Conservation (phyloP, 1,140 invertebrate genomes). For the Saxidomus purpurata region DNA sequence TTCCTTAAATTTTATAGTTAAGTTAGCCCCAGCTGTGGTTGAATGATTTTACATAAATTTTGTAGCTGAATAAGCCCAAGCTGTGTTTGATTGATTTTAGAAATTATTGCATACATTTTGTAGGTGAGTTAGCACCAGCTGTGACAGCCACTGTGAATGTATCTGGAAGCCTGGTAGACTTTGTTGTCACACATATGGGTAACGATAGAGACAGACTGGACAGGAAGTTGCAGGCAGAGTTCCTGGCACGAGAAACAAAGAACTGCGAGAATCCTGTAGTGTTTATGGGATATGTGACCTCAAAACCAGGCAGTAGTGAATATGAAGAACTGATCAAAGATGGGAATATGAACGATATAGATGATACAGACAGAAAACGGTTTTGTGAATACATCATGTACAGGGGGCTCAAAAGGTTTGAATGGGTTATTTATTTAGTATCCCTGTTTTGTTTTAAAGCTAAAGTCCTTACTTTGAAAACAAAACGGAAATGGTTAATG, state of each 20-base stretch:
- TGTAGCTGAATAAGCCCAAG: no score
- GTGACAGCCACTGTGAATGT: conserved; percentile 86
- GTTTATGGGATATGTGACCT: conserved; percentile 86
- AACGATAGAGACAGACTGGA: conserved; percentile 86
- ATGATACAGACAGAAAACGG: conserved; percentile 82
- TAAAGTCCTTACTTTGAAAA: no score
- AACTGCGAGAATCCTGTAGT: conserved; percentile 83
- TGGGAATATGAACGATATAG: conserved; percentile 84
- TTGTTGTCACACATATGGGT: conserved; percentile 86
- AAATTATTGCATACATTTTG: no score
- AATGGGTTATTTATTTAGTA: not conserved
- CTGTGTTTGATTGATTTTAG: no score
- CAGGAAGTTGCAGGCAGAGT: conserved; percentile 83
- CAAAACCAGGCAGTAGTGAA: conserved; percentile 81
- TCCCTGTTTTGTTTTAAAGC: no score
- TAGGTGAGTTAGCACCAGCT: conserved; percentile 86
- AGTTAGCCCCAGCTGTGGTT: no score
- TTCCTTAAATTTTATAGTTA: no score
- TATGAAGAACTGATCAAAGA: conserved; percentile 77
- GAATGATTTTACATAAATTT: no score
- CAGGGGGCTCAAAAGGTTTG: conserved; percentile 81
- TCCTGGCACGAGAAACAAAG: conserved; percentile 80
- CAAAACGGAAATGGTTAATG: no score
- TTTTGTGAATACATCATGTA: conserved; percentile 87
- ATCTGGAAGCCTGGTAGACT: conserved; percentile 83